phyloP scores from a whole-genome alignment of 2,888 invertebrate genomes.

The Cephus sareptanus region DNA sequence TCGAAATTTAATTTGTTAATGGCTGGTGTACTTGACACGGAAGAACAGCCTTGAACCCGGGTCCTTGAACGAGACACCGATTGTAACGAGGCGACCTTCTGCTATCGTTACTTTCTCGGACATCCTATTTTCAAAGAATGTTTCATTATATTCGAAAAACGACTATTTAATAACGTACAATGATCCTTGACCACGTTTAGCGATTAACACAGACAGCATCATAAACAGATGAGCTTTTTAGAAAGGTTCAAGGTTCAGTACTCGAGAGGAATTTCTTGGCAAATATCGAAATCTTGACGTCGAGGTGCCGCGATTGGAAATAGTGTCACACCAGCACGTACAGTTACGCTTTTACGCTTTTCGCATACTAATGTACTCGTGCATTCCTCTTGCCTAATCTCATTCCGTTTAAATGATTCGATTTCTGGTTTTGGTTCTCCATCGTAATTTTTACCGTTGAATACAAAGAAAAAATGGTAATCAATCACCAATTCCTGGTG shows the following conservation, averaged over 20 bases:
- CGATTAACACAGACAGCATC: background rate
- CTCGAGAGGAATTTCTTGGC: background rate
- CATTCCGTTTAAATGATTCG: background rate
- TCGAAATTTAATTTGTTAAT: background rate
- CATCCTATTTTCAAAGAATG: background rate
- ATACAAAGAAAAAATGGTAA: background rate
- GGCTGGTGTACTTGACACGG: background rate
- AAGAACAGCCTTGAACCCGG: background rate
- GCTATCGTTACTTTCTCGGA: background rate
- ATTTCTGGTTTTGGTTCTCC: background rate
- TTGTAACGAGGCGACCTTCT: background rate
- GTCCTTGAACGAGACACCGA: background rate
- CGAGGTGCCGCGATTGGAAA: constrained; percentile 1
- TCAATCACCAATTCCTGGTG: background rate
- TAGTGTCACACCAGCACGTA: constrained; percentile 1
- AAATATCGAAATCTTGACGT: background rate
- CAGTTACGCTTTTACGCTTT: background rate
- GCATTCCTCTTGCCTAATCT: constrained; percentile 5
- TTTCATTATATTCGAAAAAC: background rate
- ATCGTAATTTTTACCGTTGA: background rate
- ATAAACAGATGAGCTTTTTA: background rate
- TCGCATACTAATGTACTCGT: constrained; percentile 2
- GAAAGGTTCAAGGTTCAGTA: background rate
- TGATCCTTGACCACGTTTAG: background rate
- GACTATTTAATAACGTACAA: background rate